Evolutionary conservation across 2,888 invertebrate genomes (phyloP).

Genomic region (Euclidia mi): DNA sequence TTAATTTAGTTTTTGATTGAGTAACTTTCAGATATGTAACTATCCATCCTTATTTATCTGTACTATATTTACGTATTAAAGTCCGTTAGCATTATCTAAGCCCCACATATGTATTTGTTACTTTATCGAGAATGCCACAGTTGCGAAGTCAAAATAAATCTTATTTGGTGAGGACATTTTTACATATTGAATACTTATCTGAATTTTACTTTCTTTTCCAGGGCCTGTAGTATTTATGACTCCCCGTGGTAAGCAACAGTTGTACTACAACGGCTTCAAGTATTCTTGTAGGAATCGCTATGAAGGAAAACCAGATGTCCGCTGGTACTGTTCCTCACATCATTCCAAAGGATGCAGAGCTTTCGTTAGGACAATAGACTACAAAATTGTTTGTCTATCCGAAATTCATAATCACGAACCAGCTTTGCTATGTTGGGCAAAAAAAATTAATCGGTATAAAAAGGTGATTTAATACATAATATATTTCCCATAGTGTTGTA

Average conservation of each 20-base stretch:
- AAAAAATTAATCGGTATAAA: conserved; percentile 6
- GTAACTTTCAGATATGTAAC: no score
- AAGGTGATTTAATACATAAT: no score
- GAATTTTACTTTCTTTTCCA: conserved; percentile 15
- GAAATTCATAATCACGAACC: conserved; percentile 49
- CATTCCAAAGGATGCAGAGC: conserved; percentile 60
- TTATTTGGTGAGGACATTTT: no score
- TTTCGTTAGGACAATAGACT: conserved; percentile 52
- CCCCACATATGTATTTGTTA: no score
- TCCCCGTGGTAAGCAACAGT: conserved; percentile 41
- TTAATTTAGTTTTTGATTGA: no score
- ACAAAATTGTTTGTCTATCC: conserved; percentile 43
- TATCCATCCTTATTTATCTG: no score
- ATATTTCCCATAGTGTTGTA: no score
- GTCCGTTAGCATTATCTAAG: no score
- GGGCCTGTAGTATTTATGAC: conserved; percentile 38
- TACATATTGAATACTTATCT: background rate
- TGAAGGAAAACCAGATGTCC: conserved; percentile 39
- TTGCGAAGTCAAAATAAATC: no score
- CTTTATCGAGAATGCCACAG: no score
- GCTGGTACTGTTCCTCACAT: conserved; percentile 67
- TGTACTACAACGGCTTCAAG: conserved; percentile 46
- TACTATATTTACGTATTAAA: no score
- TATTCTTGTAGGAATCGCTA: conserved; percentile 40
- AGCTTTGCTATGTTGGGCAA: conserved; percentile 24